Base-by-base conservation (phyloP, 2,888 invertebrate genomes). In the Lasioglossum oenotherae region DNA sequence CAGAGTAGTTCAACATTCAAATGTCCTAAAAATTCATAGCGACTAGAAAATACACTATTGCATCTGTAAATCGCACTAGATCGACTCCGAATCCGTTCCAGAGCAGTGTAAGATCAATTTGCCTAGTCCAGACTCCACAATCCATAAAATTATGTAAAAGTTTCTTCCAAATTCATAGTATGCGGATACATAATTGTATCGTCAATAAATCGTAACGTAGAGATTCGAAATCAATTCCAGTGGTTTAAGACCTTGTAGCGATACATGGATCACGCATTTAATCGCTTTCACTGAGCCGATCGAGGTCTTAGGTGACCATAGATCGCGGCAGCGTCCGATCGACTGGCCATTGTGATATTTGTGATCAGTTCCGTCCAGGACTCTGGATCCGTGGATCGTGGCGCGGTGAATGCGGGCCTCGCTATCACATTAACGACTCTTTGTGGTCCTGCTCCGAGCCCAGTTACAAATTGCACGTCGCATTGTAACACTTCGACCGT, bases 221-320 rank as follows among this genome's bases (percentile, higher is more conserved):
- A 16, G 41, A 4, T 41, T 16, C 16, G 12, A 27, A 53, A 31
- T 10, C 1, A 5, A 16, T n/a, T 23, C 57, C 23, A 12, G 14
- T 27, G 27, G 2, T 64, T 31, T 74, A 81, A 86, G 76, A 46
- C 67, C 49, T 27, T 64, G 60, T 2, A 64, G 5, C 27, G 16
- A 64, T 6, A 16, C 44, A 38, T 64, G 1, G 49, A 71, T 76
- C 86, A 86, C 84, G 86, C 41, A 88, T 84, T 88, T 85, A 74
- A 82, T 86, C 41, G 19, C 74, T 10, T 12, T 53, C 44, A 38
- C 5, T 23, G 10, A 41, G 60, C 35, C 77, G 46, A 74, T 86
- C 85, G 71, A 72, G 60, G 38, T 35, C 35, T 38, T 81, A 69
- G 75, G 12, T 35, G 57, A 69, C 82, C 74, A 60, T 78, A 75